Evolutionary conservation across 2,113 vertebrate genomes (phyloP), one percentile per base, ranked within the genome.

Genomic region (Actenoides lindsayi): DNA sequence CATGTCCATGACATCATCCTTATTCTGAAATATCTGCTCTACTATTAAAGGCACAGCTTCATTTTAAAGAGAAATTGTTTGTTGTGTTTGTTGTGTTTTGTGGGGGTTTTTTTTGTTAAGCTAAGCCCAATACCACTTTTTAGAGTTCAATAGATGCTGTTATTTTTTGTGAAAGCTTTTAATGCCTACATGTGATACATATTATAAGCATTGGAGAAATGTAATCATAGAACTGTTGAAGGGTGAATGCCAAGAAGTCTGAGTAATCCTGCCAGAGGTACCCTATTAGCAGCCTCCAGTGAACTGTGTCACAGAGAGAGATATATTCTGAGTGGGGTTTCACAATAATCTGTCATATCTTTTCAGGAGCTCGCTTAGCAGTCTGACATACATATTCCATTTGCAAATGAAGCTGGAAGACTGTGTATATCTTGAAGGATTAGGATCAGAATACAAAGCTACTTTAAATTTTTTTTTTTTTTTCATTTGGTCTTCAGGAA

Each of bases 1-100:
- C 27, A n/a, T 10, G 16, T 67, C n/a, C 14, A 64, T 94, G 42
- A 93, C 90, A 90, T 95, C 86, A 93, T 75, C 39, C 56, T 88
- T 74, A 23, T 68, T 83, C 68, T 77, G 51, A 86, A 80, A 74
- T 67, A 63, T 57, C 79, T 79, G 18, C 37, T 79, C 28, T 90
- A 10, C 75, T 94, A 59, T 67, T 93, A 84, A 90, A 71, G 51
- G 39, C 75, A 80, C n/a, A 67, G 33, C 19, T 71, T 81, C 11
- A 35, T 60, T 74, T 37, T 81, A 42, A 74, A 83, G 25, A 83
- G 23, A 42, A 81, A 10, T 65, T 83, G 6, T 30, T 71, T 11
- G 10, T 51, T 69, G 1, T 80, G 16, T 54, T 60, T 71, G 23
- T 23, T n/a, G 75, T 70, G 46, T 31, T 80, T 54, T 50, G 48